Evolutionary conservation across 1,140 invertebrate genomes (phyloP).

Genomic region (Proales similis): DNA sequence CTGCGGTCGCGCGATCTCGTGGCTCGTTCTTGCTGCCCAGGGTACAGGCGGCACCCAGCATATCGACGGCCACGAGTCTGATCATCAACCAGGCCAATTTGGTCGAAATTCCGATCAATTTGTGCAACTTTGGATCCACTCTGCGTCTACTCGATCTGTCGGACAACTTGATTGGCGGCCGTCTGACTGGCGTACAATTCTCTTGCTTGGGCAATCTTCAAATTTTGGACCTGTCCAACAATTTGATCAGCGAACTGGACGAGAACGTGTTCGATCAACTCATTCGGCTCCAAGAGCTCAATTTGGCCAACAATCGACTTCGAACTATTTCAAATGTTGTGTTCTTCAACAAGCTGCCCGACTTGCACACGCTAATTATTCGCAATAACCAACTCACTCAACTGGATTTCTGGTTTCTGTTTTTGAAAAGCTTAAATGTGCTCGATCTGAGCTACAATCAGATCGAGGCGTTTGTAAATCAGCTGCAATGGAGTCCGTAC

Average conservation of each 20-base stretch:
- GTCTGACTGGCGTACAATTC: neutral
- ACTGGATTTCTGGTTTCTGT: constrained; percentile 27
- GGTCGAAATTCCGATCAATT: no score
- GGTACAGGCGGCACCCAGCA: no score
- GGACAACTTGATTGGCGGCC: neutral
- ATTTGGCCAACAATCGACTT: constrained; percentile 12
- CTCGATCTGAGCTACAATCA: constrained; percentile 31
- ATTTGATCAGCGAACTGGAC: neutral
- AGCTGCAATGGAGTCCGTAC: neutral
- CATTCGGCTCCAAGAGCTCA: neutral
- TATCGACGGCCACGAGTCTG: no score
- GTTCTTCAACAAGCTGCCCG: constrained; percentile 16
- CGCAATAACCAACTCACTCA: constrained; percentile 4
- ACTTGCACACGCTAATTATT: neutral
- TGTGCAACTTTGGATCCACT: neutral
- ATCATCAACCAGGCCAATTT: no score
- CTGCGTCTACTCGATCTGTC: constrained; percentile 5
- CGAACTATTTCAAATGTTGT: neutral
- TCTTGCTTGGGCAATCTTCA: constrained; percentile 12
- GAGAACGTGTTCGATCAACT: constrained; percentile 12
- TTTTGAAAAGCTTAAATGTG: constrained; percentile 4
- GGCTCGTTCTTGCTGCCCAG: no score
- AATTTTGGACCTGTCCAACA: constrained; percentile 20
- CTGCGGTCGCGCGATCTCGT: no score
- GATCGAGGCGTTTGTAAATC: constrained; percentile 8